These are phyloP conservation scores for Threskiornis aethiopicus DNA, from an alignment of 2,797 vertebrate species.

Conservation along the genomic window DNA sequence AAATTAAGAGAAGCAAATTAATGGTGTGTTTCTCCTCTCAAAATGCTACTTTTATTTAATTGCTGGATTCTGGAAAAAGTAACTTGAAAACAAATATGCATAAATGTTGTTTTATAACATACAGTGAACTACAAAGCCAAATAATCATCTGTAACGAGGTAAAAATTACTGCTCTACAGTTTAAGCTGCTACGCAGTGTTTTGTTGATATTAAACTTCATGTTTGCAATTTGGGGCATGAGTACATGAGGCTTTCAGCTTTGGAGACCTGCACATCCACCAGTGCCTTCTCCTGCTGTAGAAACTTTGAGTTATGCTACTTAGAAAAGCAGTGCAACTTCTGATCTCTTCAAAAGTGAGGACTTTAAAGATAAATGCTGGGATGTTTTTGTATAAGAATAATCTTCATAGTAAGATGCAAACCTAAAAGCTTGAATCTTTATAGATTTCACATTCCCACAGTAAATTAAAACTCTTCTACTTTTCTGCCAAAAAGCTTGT, in stretches of 20 bases:
- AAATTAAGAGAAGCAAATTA: not conserved
- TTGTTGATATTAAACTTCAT: not conserved
- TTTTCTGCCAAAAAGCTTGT: not conserved
- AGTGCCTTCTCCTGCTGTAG: not conserved
- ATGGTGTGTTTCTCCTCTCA: not conserved
- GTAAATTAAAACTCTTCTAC: not conserved
- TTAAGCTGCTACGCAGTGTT: not conserved
- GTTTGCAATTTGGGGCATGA: not conserved
- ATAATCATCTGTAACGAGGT: not conserved
- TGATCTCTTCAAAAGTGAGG: not conserved
- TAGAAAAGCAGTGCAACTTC: accelerated
- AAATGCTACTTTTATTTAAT: not conserved
- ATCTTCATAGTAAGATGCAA: not conserved
- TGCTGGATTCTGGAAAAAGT: not conserved
- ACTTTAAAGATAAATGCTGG: not conserved
- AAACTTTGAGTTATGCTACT: not conserved
- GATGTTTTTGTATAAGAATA: not conserved
- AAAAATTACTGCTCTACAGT: not conserved
- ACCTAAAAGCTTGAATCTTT: not conserved
- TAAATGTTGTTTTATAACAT: not conserved
- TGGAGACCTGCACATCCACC: not conserved
- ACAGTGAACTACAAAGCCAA: not conserved
- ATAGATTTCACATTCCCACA: not conserved
- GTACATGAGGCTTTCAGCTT: not conserved
- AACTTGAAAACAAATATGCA: not conserved